These are phyloP conservation scores for Chrysolina americana DNA, from an alignment of 2,888 invertebrate species.

Conservation along the genomic window DNA sequence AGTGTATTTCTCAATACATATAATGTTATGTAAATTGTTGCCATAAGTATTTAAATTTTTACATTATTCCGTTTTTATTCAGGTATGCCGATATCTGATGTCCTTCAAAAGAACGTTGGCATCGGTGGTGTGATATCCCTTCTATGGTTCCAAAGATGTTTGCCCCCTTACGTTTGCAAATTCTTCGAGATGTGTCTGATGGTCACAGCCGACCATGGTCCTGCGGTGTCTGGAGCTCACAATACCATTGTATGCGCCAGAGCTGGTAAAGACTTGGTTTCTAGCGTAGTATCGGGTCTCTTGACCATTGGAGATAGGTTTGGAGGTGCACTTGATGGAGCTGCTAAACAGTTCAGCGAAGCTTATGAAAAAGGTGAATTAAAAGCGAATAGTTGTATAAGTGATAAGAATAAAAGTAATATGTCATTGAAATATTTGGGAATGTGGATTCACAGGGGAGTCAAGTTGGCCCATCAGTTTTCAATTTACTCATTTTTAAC, in stretches of 20 bases:
- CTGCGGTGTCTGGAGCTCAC: slow-evolving; percentile 95
- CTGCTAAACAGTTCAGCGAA: slow-evolving; percentile 96
- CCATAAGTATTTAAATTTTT: background rate
- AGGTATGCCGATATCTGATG: slow-evolving; percentile 86
- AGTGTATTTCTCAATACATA: too few species aligned
- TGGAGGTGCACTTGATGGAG: slow-evolving; percentile 98
- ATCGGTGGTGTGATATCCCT: slow-evolving; percentile 98
- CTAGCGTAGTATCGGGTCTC: slow-evolving; percentile 94
- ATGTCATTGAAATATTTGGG: too few species aligned
- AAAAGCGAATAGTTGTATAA: too few species aligned
- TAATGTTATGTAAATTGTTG: too few species aligned
- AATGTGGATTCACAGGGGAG: too few species aligned
- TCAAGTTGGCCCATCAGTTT: too few species aligned
- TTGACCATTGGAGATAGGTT: slow-evolving; percentile 99
- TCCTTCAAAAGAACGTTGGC: slow-evolving; percentile 94
- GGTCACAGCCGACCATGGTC: slow-evolving; percentile 99
- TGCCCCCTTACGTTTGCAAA: slow-evolving; percentile 94
- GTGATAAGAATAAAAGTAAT: too few species aligned
- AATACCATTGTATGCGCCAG: slow-evolving; percentile 98
- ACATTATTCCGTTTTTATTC: background rate
- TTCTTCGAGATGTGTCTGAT: slow-evolving; percentile 99
- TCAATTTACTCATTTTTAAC: too few species aligned
- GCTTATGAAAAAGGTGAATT: slow-evolving; percentile 88
- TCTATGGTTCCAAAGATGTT: slow-evolving; percentile 97
- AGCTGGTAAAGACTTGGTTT: slow-evolving; percentile 98